A percentile compares a stretch with the other conserved stretches of the same genome.
These are phyloP conservation scores for Lucifuga dentata DNA, from an alignment of 2,113 vertebrate genomes.

Conservation along the genomic window DNA sequence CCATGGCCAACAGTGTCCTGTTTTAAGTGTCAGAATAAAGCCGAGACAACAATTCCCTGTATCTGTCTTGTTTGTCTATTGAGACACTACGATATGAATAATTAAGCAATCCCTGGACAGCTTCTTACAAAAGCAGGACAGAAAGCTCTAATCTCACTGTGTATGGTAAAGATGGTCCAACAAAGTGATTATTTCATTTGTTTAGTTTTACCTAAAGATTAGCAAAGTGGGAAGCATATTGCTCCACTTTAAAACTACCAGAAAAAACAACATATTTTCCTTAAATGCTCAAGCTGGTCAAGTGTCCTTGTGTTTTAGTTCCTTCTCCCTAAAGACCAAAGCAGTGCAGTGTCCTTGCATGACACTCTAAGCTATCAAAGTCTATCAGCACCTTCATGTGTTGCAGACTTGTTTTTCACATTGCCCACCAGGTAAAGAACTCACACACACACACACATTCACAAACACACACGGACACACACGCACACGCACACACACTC, in stretches of 20 bases:
- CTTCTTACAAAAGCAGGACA: background rate
- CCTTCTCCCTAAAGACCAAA: background rate
- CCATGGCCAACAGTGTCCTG: too few species aligned
- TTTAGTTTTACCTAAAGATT: slow-evolving; percentile 33
- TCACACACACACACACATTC: slow-evolving; percentile 12
- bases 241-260: slow-evolving; percentile 13
- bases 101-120: slow-evolving; percentile 36
- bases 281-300: background rate
- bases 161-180: background rate
- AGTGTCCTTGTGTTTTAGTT: slow-evolving; percentile 5
- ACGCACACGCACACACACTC: slow-evolving; percentile 16
- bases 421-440: slow-evolving; percentile 18
- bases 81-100: too few species aligned
- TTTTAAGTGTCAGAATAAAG: too few species aligned
- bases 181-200: slow-evolving; percentile 9
- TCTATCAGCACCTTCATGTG: slow-evolving; percentile 1
- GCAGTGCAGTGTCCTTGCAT: background rate
- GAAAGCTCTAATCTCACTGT: background rate
- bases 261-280: slow-evolving; percentile 23
- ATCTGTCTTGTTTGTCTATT: too few species aligned
- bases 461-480: background rate
- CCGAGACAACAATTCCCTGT: too few species aligned
- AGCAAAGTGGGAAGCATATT: slow-evolving; percentile 18
- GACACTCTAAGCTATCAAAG: background rate
- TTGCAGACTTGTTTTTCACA: slow-evolving; percentile 11